A percentile compares a stretch with the other conserved stretches of the same genome.
Evolutionary conservation across 2,797 vertebrate genomes (phyloP).

Genomic region (Aplochiton taeniatus): DNA sequence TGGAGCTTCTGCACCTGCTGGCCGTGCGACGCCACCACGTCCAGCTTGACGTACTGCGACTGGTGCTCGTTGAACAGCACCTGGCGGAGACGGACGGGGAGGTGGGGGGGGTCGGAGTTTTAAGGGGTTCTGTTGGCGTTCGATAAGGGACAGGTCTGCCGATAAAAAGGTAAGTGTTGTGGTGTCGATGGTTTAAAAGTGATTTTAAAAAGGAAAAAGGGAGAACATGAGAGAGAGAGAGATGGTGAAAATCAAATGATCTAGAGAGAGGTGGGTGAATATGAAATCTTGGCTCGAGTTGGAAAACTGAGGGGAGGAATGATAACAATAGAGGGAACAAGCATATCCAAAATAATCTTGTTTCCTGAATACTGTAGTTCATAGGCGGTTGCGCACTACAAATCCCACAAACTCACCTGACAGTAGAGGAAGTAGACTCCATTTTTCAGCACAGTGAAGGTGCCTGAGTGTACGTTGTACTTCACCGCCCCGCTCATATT

Average conservation of each 20-base stretch:
- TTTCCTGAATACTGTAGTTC: slow-evolving; percentile 4
- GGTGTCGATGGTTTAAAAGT: too few species aligned
- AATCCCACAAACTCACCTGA: slow-evolving; percentile 76
- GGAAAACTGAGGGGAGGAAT: background rate
- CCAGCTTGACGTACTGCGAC: slow-evolving; percentile 89
- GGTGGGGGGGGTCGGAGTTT: too few species aligned
- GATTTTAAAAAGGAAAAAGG: background rate
- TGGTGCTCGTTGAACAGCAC: slow-evolving; percentile 89
- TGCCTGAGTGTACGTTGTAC: slow-evolving; percentile 81
- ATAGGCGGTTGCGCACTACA: slow-evolving; percentile 2
- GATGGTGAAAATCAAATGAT: too few species aligned
- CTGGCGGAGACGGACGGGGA: slow-evolving; percentile 55
- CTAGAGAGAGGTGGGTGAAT: too few species aligned
- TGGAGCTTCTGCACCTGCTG: slow-evolving; percentile 75
- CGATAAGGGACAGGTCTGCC: too few species aligned
- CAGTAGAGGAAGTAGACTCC: slow-evolving; percentile 92
- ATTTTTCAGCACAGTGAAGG: slow-evolving; percentile 80
- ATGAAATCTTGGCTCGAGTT: background rate
- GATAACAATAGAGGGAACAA: background rate
- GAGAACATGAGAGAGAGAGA: background rate
- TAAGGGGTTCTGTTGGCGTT: too few species aligned
- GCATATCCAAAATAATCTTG: too few species aligned
- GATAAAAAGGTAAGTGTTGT: too few species aligned
- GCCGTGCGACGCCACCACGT: slow-evolving; percentile 75
- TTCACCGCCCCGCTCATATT: slow-evolving; percentile 85